Conservation (phyloP, 2,797 vertebrate genomes). For the Hipposideros larvatus region DNA sequence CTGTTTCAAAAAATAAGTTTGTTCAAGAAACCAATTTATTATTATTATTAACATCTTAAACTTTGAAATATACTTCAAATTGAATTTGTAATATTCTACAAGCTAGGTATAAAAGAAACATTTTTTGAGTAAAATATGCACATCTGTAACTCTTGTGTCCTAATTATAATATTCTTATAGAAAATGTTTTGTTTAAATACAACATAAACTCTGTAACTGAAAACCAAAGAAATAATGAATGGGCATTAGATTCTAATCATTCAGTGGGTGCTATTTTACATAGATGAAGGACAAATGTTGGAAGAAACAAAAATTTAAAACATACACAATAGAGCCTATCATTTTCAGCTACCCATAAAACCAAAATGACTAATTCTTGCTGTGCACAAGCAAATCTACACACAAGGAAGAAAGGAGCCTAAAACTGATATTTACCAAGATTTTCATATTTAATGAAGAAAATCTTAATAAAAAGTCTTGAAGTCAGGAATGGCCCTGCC, state of each 20-base stretch:
- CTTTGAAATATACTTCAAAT: not conserved
- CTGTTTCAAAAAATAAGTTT: conserved; percentile 19
- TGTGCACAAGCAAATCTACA: not conserved
- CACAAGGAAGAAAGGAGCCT: not conserved
- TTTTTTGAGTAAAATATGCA: not conserved
- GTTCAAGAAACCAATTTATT: not conserved
- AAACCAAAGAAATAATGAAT: conserved; percentile 25
- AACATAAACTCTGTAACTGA: not conserved
- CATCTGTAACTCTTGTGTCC: not conserved
- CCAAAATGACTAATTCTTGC: not conserved
- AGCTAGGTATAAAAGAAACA: not conserved
- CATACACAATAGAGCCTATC: not conserved
- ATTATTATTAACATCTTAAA: conserved; percentile 37
- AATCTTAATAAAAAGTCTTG: conserved; percentile 4
- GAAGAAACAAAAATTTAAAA: conserved; percentile 17
- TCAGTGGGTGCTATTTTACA: not conserved
- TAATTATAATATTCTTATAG: not conserved
- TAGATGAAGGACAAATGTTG: not conserved
- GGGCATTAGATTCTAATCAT: not conserved
- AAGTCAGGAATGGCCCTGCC: not conserved
- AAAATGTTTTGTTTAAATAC: not conserved
- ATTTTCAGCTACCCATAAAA: not conserved
- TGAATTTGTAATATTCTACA: not conserved
- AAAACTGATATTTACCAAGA: not conserved
- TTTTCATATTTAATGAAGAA: not conserved